These are phyloP conservation scores for Siderastrea siderea DNA, from an alignment of 92 coral and sea anemone species.

Conservation along the genomic window DNA sequence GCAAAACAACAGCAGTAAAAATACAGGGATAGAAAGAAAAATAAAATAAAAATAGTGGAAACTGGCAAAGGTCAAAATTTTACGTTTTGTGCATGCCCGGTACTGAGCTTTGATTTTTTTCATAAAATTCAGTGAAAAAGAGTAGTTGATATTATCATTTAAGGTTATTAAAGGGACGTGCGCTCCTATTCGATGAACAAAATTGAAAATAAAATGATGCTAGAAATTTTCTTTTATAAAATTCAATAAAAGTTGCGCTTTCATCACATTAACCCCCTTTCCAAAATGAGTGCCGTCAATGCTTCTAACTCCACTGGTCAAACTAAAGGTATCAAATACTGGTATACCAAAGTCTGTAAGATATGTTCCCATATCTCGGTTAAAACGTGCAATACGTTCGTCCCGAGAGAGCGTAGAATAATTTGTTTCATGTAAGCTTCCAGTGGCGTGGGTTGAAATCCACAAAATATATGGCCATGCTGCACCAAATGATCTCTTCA, in stretches of 20 bases:
- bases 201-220: neutral
- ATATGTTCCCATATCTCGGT: slow-evolving; percentile 51
- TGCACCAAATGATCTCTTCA: slow-evolving; percentile 25
- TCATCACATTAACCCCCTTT: slow-evolving; percentile 62
- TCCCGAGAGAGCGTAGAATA: slow-evolving; percentile 44
- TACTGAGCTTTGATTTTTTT: no score
- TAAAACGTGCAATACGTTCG: slow-evolving; percentile 44
- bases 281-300: slow-evolving; percentile 87
- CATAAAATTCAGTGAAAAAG: no score
- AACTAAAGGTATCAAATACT: slow-evolving; percentile 69
- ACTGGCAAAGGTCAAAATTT: no score
- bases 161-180: no score
- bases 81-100: no score
- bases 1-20: no score
- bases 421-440: slow-evolving; percentile 67
- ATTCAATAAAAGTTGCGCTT: slow-evolving; percentile 76
- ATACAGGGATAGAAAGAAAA: no score
- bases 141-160: no score
- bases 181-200: no score
- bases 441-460: slow-evolving; percentile 76
- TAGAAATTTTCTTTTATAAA: slow-evolving; percentile 42
- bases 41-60: no score
- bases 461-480: slow-evolving; percentile 79
- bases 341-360: slow-evolving; percentile 53
- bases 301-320: slow-evolving; percentile 73